Evolutionary conservation across 64 coral and sea anemone genomes (phyloP).

Genomic region (Actinia tenebrosa): DNA sequence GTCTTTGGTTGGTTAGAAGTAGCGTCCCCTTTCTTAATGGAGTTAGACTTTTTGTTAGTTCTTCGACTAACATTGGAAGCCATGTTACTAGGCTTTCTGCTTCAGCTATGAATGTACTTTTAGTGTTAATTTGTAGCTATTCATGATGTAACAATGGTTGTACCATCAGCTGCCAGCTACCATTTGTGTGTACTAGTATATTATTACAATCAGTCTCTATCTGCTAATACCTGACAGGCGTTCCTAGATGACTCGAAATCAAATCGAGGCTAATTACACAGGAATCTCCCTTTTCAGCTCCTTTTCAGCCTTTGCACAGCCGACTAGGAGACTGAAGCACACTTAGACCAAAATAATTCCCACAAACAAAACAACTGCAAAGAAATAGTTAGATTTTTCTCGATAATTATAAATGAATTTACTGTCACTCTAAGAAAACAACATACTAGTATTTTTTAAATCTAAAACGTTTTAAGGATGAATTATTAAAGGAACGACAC

Average conservation of each 20-base stretch:
- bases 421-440: too few species aligned
- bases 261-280: slow-evolving; percentile 12
- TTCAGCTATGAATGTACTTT: neutral
- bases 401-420: too few species aligned
- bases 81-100: neutral
- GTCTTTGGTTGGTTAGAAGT: neutral
- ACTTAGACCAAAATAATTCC: too few species aligned
- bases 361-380: too few species aligned
- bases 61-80: neutral
- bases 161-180: slow-evolving; percentile 25
- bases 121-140: neutral
- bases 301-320: too few species aligned
- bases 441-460: too few species aligned
- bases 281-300: neutral
- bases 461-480: too few species aligned
- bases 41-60: neutral
- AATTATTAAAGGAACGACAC: too few species aligned
- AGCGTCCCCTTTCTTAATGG: neutral
- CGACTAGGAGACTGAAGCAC: too few species aligned
- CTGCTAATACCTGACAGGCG: neutral
- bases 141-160: neutral
- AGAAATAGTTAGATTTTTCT: too few species aligned
- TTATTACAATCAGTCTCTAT: neutral
- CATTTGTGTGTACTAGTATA: neutral
- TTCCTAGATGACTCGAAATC: neutral